Evolutionary conservation across 2,797 vertebrate genomes (phyloP).

Genomic region (Lophius americanus): DNA sequence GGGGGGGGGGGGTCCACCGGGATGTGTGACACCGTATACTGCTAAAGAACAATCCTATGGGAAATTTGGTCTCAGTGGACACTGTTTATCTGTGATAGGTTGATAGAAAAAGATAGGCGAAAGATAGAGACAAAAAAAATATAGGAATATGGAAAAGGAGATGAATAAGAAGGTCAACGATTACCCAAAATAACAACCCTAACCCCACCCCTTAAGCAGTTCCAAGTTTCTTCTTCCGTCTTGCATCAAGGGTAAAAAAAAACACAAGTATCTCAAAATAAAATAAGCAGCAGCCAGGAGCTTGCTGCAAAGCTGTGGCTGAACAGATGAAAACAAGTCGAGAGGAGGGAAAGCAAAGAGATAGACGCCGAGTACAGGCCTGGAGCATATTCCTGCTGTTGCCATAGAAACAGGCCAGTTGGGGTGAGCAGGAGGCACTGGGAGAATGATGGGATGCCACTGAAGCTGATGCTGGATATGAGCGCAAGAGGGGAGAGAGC

Average conservation of each 20-base stretch:
- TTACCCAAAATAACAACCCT: conserved; percentile 31
- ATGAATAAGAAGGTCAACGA: too few relatives aligned
- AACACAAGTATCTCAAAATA: conserved; percentile 43
- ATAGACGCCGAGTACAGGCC: conserved; percentile 52
- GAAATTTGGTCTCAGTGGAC: background rate
- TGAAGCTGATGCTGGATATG: conserved; percentile 54
- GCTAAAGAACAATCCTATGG: conserved; percentile 2
- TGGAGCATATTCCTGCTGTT: conserved; percentile 72
- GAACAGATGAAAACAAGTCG: conserved; percentile 54
- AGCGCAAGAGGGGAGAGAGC: conserved; percentile 10
- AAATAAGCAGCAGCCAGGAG: conserved; percentile 49
- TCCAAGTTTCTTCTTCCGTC: conserved; percentile 17
- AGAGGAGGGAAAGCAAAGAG: conserved; percentile 54
- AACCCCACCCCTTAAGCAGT: conserved; percentile 16
- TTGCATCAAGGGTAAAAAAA: conserved; percentile 31
- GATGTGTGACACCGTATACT: conserved; percentile 33
- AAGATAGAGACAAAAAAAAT: background rate
- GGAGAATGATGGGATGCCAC: conserved; percentile 46
- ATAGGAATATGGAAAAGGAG: conserved; percentile 1
- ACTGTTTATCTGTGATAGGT: conserved; percentile 4
- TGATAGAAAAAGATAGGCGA: background rate
- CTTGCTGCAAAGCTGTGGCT: conserved; percentile 41
- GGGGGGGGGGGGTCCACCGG: conserved; percentile 53
- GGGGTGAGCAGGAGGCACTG: conserved; percentile 59
- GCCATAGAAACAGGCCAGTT: conserved; percentile 77